These are phyloP conservation scores for Tenthredo livida DNA, from an alignment of 2,888 invertebrate species.

Conservation along the genomic window DNA sequence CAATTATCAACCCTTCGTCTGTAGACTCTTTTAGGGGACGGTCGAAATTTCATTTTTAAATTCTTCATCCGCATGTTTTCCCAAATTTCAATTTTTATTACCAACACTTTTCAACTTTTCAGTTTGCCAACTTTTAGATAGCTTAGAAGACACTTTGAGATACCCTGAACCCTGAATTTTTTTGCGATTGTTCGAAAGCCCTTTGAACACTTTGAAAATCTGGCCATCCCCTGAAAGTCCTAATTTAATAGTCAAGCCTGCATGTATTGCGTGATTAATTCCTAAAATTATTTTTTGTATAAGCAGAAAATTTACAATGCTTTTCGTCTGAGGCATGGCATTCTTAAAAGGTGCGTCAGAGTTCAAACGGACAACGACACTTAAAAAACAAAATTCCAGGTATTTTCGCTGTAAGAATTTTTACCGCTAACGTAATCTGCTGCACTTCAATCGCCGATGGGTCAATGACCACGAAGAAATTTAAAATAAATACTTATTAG, in stretches of 20 bases:
- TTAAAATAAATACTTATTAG: not conserved
- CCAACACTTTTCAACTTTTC: not conserved
- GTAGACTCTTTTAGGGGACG: too few species aligned
- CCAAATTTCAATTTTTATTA: too few species aligned
- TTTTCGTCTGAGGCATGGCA: not conserved
- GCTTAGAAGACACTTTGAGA: not conserved
- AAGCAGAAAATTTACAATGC: too few species aligned
- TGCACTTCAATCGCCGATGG: not conserved
- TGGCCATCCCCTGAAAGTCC: not conserved
- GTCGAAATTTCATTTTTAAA: not conserved
- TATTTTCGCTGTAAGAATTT: slow-evolving; percentile 14
- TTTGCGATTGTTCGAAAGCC: not conserved
- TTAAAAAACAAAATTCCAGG: not conserved
- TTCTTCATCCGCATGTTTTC: too few species aligned
- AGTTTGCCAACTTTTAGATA: not conserved
- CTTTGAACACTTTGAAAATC: too few species aligned
- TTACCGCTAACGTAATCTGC: not conserved
- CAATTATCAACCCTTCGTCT: not conserved
- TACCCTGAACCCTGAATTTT: not conserved
- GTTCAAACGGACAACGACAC: slow-evolving; percentile 4
- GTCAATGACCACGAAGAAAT: not conserved
- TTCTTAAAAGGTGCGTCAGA: not conserved
- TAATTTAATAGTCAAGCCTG: not conserved
- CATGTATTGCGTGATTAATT: too few species aligned
- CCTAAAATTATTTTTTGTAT: not conserved